These are phyloP conservation scores for Scrobipalpa atriplicella DNA, from an alignment of 2,888 invertebrate species.

Conservation along the genomic window DNA sequence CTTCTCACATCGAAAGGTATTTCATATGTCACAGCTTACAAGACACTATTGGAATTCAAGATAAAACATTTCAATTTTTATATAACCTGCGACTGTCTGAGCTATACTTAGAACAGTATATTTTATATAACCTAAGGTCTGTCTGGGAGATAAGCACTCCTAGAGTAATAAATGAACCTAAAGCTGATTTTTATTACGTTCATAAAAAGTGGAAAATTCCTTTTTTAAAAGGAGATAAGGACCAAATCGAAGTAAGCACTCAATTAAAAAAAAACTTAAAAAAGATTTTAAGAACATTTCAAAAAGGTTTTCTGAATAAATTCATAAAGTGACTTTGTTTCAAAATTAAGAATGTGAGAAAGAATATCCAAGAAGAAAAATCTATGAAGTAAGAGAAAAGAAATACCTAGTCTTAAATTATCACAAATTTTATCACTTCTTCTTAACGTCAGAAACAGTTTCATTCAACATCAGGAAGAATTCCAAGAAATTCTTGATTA, in stretches of 20 bases:
- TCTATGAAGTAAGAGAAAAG: background rate
- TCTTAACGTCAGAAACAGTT: background rate
- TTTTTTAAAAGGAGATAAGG: background rate
- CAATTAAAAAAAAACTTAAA: background rate
- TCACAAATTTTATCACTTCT: background rate
- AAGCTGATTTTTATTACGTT: conserved; percentile 4
- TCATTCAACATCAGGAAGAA: background rate
- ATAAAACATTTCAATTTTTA: background rate
- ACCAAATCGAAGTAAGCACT: background rate
- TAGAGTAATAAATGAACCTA: conserved; percentile 2
- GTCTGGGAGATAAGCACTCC: background rate
- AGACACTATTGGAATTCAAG: background rate
- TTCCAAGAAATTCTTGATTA: background rate
- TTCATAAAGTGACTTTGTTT: no score
- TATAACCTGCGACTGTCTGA: no score
- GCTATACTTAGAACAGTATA: background rate
- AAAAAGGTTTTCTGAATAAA: no score
- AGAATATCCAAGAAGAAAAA: no score
- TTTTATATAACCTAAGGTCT: background rate
- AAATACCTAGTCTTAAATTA: background rate
- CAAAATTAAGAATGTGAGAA: no score
- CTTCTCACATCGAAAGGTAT: conserved; percentile 3
- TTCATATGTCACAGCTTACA: background rate
- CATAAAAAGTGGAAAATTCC: background rate
- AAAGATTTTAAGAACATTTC: background rate